Evolutionary conservation across 2,797 vertebrate genomes (phyloP), one percentile per base, ranked within the genome.

Genomic region (Hydrolagus colliei): DNA sequence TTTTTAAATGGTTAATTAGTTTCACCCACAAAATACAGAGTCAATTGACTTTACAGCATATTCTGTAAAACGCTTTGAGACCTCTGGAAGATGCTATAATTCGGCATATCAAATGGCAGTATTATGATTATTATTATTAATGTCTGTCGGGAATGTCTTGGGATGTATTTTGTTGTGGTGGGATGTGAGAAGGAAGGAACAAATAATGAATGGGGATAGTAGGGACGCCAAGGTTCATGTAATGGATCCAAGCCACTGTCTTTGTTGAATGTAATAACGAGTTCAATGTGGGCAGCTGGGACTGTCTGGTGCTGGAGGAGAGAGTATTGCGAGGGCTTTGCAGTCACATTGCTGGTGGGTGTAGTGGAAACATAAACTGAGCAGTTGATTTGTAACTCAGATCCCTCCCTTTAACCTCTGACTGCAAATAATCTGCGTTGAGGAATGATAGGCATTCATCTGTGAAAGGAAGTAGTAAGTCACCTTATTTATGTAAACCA

Each of bases 361-460:
- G 41, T 52, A 52, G 41, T 52, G 41, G 41, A 3, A 52, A 62
- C 20, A n/a, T 41, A 77, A 41, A 77, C 32, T 0, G 18, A 4
- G 6, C 32, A 68, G 9, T 20, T 7, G 32, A 71, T 71, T 71
- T 84, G 65, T 84, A 18, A 18, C 35, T 84, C 18, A 41, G n/a
- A 71, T 89, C 92, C 91, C 93, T 88, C 90, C 91, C 91, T 91
- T 90, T 93, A 93, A 94, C 93, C 92, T 89, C 91, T 91, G 89
- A 91, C 93, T 92, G 88, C 80, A 88, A 93, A 92, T 92, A 92
- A 93, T 93, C 89, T 87, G 71, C 89, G 87, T 91, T 91, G 90
- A 94, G 96, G 96, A 98, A 97, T 97, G 96, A 96, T 94, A 93
- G 95, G 96, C 95, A 96, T 98, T 95, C 94, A 91, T 93, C 90